These are phyloP conservation scores for Dicrurus megarhynchus DNA, from an alignment of 2,113 vertebrate genomes.

Conservation along the genomic window DNA sequence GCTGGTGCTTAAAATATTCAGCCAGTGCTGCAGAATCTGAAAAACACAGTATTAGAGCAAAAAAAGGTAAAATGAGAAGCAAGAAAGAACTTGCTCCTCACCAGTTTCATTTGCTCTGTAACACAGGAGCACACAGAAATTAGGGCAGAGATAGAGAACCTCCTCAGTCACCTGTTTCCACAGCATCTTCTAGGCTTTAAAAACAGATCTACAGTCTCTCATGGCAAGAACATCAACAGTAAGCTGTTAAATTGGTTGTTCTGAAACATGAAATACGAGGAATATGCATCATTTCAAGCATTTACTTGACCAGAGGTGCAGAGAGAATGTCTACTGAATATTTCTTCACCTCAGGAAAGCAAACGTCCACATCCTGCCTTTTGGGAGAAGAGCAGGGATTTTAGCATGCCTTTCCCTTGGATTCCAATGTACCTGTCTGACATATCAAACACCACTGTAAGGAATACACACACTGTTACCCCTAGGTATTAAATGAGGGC, in stretches of 20 bases:
- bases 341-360: neutral
- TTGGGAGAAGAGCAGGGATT: neutral
- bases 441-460: neutral
- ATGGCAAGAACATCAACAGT: neutral
- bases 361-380: neutral
- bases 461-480: neutral
- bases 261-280: neutral
- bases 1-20: neutral
- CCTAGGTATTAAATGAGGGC: neutral
- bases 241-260: neutral
- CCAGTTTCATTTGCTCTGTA: neutral
- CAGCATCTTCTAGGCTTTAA: neutral
- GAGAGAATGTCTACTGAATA: neutral
- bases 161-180: neutral
- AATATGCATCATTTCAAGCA: neutral
- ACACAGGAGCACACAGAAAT: neutral
- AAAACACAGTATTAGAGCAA: neutral
- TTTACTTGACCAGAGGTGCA: neutral
- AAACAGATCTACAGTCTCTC: neutral
- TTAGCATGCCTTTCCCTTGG: neutral
- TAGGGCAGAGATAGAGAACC: neutral
- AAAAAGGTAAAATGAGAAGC: neutral
- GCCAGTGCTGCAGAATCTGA: neutral
- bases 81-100: neutral
- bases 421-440: neutral